Evolutionary conservation across 2,113 vertebrate species (phyloP).

Genomic region (Canis aureus): DNA sequence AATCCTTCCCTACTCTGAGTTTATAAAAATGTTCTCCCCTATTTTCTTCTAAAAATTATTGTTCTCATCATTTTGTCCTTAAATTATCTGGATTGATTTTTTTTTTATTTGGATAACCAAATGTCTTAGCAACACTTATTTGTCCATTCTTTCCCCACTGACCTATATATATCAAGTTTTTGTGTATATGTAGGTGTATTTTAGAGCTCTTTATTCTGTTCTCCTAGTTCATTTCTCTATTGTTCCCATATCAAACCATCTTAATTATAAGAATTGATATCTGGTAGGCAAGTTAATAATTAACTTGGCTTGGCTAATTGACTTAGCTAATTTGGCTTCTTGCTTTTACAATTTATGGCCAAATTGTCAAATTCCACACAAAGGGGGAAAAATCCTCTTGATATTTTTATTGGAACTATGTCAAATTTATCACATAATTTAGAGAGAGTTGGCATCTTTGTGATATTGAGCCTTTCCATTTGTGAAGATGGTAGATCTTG

Average conservation of each 20-base stretch:
- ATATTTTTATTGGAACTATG: background rate
- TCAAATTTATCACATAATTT: background rate
- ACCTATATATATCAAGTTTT: background rate
- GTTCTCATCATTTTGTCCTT: conserved; percentile 34
- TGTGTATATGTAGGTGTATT: background rate
- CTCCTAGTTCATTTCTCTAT: background rate
- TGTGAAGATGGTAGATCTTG: background rate
- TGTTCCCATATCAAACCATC: background rate
- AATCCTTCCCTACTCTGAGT: background rate
- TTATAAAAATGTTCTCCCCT: background rate
- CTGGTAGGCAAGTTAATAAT: background rate
- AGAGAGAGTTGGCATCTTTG: background rate
- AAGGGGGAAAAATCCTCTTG: background rate
- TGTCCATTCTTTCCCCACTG: background rate
- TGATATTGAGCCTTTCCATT: background rate
- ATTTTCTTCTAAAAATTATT: conserved; percentile 32
- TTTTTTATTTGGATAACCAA: conserved; percentile 12
- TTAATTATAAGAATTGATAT: background rate
- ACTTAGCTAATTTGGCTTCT: background rate
- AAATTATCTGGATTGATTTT: background rate
- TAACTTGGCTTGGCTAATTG: background rate
- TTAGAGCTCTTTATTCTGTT: background rate
- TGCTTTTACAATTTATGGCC: background rate
- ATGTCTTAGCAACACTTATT: background rate
- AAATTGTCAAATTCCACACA: background rate